These are phyloP conservation scores for Sitta carolinensis DNA, from an alignment of 2,797 vertebrate genomes.

Conservation along the genomic window DNA sequence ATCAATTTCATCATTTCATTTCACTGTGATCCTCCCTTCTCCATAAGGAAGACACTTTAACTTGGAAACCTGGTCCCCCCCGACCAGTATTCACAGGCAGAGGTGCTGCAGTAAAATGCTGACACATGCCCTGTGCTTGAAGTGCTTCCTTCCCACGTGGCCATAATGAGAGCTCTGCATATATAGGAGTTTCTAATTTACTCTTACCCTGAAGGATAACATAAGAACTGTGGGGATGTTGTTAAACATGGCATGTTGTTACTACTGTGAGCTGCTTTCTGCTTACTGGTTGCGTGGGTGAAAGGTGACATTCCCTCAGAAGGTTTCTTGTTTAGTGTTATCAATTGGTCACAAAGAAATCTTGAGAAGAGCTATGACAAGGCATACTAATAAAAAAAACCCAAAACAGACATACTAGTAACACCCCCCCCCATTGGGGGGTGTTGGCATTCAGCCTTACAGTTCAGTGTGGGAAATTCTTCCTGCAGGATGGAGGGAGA, in stretches of 20 bases:
- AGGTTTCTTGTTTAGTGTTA: neutral
- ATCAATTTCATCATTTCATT: neutral
- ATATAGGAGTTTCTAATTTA: neutral
- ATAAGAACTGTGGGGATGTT: neutral
- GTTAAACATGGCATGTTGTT: neutral
- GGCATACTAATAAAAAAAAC: neutral
- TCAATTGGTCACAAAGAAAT: neutral
- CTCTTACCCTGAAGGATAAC: neutral
- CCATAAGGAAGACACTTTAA: neutral
- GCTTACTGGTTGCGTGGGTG: neutral
- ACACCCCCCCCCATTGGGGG: too few relatives aligned
- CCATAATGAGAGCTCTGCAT: neutral
- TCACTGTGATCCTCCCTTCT: neutral
- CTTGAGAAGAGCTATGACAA: neutral
- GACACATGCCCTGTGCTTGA: neutral
- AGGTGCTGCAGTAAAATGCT: neutral
- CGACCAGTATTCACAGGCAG: rapidly evolving
- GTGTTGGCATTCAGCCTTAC: constrained; percentile 20
- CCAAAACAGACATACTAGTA: neutral
- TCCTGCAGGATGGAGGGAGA: neutral
- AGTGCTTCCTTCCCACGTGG: neutral
- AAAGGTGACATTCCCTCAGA: neutral
- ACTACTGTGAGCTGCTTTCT: neutral
- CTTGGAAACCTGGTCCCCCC: rapidly evolving
- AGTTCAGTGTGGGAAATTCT: constrained; percentile 32